These are phyloP conservation scores for Microhierax caerulescens DNA, from an alignment of 2,797 vertebrate species.

Conservation along the genomic window DNA sequence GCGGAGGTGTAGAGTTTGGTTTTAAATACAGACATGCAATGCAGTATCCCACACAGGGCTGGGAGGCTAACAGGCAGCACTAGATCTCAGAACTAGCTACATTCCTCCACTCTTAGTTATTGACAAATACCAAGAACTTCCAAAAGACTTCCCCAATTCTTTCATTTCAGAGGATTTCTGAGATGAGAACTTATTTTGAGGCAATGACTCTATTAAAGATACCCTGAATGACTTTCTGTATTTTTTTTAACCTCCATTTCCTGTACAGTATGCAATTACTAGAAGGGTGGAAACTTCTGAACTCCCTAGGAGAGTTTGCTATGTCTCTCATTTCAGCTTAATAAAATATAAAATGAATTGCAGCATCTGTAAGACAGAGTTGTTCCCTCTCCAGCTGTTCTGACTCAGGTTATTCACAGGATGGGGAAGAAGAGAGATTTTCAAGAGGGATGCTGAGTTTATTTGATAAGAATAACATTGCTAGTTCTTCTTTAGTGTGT, in stretches of 20 bases:
- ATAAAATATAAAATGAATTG: slow-evolving; percentile 71
- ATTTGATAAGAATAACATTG: neutral
- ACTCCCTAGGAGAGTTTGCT: slow-evolving; percentile 73
- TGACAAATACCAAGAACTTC: neutral
- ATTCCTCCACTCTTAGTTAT: neutral
- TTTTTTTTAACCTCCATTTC: slow-evolving; percentile 71
- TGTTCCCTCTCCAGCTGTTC: slow-evolving; percentile 70
- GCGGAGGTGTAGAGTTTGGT: neutral
- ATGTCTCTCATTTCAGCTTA: slow-evolving; percentile 65
- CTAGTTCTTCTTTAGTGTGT: neutral
- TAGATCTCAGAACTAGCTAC: neutral
- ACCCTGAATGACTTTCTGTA: slow-evolving; percentile 67
- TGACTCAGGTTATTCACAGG: slow-evolving; percentile 57
- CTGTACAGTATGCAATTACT: slow-evolving; percentile 73
- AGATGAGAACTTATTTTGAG: slow-evolving; percentile 64
- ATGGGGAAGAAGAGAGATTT: slow-evolving; percentile 37
- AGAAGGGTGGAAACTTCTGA: slow-evolving; percentile 75
- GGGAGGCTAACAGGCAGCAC: neutral
- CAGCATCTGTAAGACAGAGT: slow-evolving; percentile 64
- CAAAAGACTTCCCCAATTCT: slow-evolving; percentile 27
- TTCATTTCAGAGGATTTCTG: slow-evolving; percentile 34
- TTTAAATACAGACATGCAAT: neutral
- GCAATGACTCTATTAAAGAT: slow-evolving; percentile 55
- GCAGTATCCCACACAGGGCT: neutral
- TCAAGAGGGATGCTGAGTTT: neutral